Evolutionary conservation across 2,797 vertebrate species (phyloP), one percentile per base, ranked within the genome.

Genomic region (Acanthurus leucopareius): DNA sequence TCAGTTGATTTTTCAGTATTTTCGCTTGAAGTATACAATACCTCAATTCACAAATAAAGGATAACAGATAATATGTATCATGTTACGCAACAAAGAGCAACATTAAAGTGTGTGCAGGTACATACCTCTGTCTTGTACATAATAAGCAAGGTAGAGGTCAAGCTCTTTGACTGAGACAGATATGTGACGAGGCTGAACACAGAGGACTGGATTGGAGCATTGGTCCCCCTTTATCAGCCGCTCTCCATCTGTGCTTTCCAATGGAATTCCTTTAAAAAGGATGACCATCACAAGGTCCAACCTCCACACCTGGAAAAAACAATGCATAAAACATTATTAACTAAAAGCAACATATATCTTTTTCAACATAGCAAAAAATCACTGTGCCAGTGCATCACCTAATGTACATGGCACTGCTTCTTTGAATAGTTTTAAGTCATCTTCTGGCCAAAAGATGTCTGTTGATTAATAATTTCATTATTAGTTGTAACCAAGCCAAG

Each of bases 251-350:
- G 98, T 99, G 96, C 98, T 99, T 94, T 99, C 98, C 91, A 99
- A 91, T 0, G 98, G 98, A 91, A 99, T 97, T 67, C 98, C 98
- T 93, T 99, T 99, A 94, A 99, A 99, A 51, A 99, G 96, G 94
- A 99, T 99, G 62, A 99, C 98, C 98, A 99, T 99, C 68, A 99
- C 98, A 90, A 99, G 94, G 94, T 99, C 98, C 88, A 99, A 94
- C 19, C 98, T 93, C 98, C 98, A 99, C 80, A 99, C 98, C 93
- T 94, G 16, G 7, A 28, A 61, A 53, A 16, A 83, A 25, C 1
- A 63, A 51, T 58, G 56, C 3, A 58, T 15, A 4, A 4, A 20
- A 15, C 3, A 58, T n/a, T 52, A 22, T 3, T 72, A 20, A 44
- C 7, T 32, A 4, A 32, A 73, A 57, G 42, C 45, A 58, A 59